Evolutionary conservation across 2,113 vertebrate genomes (phyloP).

Genomic region (Bos taurus): DNA sequence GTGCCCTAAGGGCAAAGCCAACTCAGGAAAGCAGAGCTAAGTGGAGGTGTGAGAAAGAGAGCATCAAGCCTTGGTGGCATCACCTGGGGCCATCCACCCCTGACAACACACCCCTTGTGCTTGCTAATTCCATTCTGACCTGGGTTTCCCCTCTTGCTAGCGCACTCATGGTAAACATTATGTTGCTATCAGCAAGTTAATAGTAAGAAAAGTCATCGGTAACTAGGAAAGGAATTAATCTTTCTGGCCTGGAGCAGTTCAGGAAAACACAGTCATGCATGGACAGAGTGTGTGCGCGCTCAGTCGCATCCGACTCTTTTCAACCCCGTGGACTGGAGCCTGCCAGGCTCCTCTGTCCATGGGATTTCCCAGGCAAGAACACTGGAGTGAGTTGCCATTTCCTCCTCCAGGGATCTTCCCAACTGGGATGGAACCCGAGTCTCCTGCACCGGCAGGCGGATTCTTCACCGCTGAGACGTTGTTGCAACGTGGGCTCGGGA

Average conservation of each 20-base stretch:
- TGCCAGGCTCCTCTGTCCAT: neutral
- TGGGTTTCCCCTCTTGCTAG: neutral
- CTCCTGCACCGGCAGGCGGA: rapidly evolving
- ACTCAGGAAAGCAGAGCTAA: neutral
- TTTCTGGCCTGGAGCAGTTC: neutral
- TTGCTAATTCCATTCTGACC: neutral
- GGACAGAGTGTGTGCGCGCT: neutral
- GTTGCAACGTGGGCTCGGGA: neutral
- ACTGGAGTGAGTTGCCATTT: neutral
- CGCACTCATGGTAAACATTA: neutral
- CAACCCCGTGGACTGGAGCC: neutral
- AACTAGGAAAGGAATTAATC: neutral
- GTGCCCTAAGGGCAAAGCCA: neutral
- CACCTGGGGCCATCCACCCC: neutral
- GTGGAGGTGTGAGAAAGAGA: too few species aligned
- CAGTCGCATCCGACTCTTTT: neutral
- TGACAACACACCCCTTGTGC: neutral
- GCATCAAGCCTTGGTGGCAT: too few species aligned
- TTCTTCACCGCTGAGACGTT: neutral
- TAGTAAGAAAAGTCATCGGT: neutral
- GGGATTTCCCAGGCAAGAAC: neutral
- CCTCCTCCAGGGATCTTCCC: neutral
- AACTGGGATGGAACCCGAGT: neutral
- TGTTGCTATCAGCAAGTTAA: neutral
- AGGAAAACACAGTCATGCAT: neutral